These are phyloP conservation scores for Microtus montanus DNA, from an alignment of 2,113 vertebrate genomes.

Conservation along the genomic window DNA sequence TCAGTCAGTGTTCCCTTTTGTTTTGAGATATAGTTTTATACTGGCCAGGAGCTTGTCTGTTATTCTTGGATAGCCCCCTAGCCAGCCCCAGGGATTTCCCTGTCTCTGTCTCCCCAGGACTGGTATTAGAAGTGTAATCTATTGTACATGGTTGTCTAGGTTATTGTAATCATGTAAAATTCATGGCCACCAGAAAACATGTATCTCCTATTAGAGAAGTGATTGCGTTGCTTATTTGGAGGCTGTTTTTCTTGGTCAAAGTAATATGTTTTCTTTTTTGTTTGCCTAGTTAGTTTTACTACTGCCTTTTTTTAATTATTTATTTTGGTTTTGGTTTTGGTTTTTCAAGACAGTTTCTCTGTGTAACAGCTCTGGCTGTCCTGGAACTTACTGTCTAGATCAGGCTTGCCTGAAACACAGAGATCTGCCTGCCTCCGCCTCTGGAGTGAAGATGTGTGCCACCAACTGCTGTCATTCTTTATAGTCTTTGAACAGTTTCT, in stretches of 20 bases:
- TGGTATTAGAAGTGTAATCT: neutral
- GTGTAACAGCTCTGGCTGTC: neutral
- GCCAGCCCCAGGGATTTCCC: neutral
- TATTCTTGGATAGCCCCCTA: neutral
- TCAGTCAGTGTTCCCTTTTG: neutral
- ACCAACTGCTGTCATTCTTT: neutral
- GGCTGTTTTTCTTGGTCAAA: neutral
- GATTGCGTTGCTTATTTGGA: neutral
- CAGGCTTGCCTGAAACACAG: neutral
- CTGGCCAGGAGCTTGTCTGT: too few species aligned
- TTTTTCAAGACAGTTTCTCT: neutral
- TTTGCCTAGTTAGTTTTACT: constrained; percentile 3
- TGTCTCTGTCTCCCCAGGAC: neutral
- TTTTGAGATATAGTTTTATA: neutral
- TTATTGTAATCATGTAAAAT: neutral
- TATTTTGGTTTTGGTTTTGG: too few species aligned
- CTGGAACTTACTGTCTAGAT: neutral
- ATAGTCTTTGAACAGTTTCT: neutral
- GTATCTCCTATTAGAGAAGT: neutral
- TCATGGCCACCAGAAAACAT: neutral
- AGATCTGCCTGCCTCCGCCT: neutral
- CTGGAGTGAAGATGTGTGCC: neutral
- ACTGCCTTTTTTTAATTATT: too few species aligned
- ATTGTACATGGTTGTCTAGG: neutral
- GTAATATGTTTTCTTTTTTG: neutral